These are phyloP conservation scores for Ruditapes philippinarum DNA, from an alignment of 1,140 invertebrate species.

Conservation along the genomic window DNA sequence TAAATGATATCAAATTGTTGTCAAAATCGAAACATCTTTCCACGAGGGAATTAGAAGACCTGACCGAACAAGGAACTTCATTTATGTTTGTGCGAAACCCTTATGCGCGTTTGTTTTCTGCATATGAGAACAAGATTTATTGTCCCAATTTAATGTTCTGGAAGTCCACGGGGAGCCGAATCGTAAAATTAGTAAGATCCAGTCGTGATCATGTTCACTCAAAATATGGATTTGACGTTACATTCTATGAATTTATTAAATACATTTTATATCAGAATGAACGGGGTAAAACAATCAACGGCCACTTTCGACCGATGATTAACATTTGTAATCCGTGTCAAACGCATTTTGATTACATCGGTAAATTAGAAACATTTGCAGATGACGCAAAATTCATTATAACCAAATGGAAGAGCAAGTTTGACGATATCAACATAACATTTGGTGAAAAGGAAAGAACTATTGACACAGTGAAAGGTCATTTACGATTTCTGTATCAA, in stretches of 20 bases:
- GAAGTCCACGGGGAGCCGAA: background rate
- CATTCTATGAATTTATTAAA: constrained; percentile 56
- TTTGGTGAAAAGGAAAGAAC: constrained; percentile 33
- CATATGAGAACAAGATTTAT: constrained; percentile 57
- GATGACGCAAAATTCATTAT: constrained; percentile 77
- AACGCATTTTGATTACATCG: constrained; percentile 83
- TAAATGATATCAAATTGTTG: background rate
- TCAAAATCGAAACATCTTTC: background rate
- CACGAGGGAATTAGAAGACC: no score
- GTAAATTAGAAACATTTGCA: constrained; percentile 83
- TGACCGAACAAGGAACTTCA: background rate
- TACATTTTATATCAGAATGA: background rate
- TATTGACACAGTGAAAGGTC: background rate
- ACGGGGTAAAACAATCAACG: constrained; percentile 49
- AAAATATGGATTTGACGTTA: constrained; percentile 53
- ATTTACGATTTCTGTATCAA: background rate
- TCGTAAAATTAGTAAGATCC: background rate
- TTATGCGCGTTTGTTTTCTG: constrained; percentile 47
- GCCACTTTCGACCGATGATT: constrained; percentile 83
- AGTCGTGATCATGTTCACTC: background rate
- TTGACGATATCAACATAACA: constrained; percentile 2
- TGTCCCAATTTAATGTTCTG: background rate
- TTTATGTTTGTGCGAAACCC: constrained; percentile 59
- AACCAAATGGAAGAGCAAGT: constrained; percentile 39
- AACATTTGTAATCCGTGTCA: constrained; percentile 80